Conservation (phyloP, 1,140 invertebrate genomes). For the Agraylea sexmaculata region DNA sequence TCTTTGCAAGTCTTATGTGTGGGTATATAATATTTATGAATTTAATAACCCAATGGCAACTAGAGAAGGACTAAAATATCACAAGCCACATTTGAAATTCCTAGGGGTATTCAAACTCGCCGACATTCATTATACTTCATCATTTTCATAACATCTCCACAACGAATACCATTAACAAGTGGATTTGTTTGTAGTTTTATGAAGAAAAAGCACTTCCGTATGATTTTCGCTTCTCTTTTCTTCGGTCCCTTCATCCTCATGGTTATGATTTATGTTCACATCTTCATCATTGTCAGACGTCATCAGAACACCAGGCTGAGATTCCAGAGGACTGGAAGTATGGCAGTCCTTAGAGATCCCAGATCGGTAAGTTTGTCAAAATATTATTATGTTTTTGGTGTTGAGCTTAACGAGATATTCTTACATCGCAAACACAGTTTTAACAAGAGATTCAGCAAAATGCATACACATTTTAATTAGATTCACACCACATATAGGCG, state of each 20-base stretch:
- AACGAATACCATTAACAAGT: no score
- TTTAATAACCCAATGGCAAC: no score
- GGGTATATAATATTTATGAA: no score
- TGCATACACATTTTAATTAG: not conserved
- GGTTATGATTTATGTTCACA: slow-evolving; percentile 46
- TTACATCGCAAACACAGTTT: not conserved
- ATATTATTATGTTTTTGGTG: slow-evolving; percentile 1
- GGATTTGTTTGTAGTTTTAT: slow-evolving; percentile 32
- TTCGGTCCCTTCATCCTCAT: slow-evolving; percentile 42
- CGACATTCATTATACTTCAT: no score
- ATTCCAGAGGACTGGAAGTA: slow-evolving; percentile 28
- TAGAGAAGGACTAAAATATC: no score
- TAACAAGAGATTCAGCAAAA: not conserved
- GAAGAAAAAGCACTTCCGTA: slow-evolving; percentile 34
- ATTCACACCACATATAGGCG: not conserved
- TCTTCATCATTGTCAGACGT: slow-evolving; percentile 42
- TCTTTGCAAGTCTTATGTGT: no score
- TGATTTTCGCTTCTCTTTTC: slow-evolving; percentile 36
- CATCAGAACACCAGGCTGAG: slow-evolving; percentile 40
- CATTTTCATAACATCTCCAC: no score
- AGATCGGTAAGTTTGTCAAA: no score
- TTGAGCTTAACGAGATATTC: not conserved
- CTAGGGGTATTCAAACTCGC: no score
- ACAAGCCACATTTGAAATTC: no score
- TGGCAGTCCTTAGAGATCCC: slow-evolving; percentile 6